These are phyloP conservation scores for Sphaerophoria taeniata DNA, from an alignment of 2,888 invertebrate species.

Conservation along the genomic window DNA sequence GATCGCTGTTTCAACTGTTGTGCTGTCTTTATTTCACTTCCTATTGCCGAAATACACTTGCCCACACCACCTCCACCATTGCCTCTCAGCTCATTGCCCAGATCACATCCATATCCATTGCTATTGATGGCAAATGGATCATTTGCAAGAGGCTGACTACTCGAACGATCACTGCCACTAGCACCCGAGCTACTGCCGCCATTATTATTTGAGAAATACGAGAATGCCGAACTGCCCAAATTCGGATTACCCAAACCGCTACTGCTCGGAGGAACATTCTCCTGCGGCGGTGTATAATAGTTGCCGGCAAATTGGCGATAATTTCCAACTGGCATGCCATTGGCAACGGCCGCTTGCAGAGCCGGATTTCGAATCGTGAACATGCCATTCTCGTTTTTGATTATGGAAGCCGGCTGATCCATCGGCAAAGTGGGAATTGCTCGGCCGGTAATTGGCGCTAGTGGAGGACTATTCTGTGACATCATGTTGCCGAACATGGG, in stretches of 20 bases:
- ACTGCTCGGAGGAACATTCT: constrained; percentile 78
- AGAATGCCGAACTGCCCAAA: constrained; percentile 77
- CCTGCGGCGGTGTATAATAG: constrained; percentile 81
- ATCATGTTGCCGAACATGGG: constrained; percentile 85
- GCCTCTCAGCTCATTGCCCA: constrained; percentile 46
- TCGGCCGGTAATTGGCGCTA: constrained; percentile 48
- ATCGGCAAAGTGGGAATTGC: constrained; percentile 78
- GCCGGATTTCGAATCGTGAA: constrained; percentile 91
- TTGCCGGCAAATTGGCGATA: constrained; percentile 81
- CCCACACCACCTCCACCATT: constrained; percentile 59
- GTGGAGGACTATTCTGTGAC: constrained; percentile 52
- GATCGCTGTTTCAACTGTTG: constrained; percentile 80
- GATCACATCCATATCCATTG: constrained; percentile 65
- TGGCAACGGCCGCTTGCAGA: constrained; percentile 82
- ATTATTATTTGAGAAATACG: constrained; percentile 69
- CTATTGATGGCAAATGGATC: constrained; percentile 59
- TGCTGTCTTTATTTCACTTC: constrained; percentile 81
- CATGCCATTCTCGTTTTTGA: constrained; percentile 90
- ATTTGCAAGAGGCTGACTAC: constrained; percentile 76
- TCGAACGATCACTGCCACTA: constrained; percentile 77
- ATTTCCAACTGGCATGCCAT: constrained; percentile 79
- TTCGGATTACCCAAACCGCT: constrained; percentile 40
- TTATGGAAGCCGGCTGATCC: constrained; percentile 86
- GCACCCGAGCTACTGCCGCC: constrained; percentile 75
- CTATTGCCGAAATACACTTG: constrained; percentile 82